Conservation (phyloP, 2,888 invertebrate species). For the Rhagophthalmus giganteus region DNA sequence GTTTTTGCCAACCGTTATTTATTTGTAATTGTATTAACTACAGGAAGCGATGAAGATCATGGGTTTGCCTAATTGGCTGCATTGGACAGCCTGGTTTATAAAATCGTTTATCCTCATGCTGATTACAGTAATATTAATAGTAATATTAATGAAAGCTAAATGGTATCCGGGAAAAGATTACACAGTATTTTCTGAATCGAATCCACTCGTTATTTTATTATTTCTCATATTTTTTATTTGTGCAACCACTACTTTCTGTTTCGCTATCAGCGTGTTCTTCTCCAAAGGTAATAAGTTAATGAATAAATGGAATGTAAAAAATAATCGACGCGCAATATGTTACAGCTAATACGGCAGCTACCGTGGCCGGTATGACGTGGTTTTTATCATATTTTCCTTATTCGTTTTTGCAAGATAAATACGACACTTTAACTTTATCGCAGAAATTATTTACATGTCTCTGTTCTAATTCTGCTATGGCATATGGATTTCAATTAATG, state of each 20-base stretch:
- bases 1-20: conserved; percentile 19
- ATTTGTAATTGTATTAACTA: no score
- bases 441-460: conserved; percentile 68
- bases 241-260: conserved; percentile 74
- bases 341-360: conserved; percentile 22
- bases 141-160: conserved; percentile 56
- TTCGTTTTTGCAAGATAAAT: conserved; percentile 64
- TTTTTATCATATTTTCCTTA: conserved; percentile 25
- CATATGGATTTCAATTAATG: conserved; percentile 74
- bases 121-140: conserved; percentile 61
- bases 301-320: conserved; percentile 2
- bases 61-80: conserved; percentile 81
- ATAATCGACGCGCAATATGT: no score
- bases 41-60: conserved; percentile 92
- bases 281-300: conserved; percentile 80
- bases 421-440: conserved; percentile 62
- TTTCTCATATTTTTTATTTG: conserved; percentile 72
- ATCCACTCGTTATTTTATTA: conserved; percentile 68
- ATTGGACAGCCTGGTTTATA: conserved; percentile 84
- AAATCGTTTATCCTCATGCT: conserved; percentile 70
- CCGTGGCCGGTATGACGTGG: conserved; percentile 21
- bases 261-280: conserved; percentile 79
- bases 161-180: conserved; percentile 52
- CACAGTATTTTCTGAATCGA: conserved; percentile 71
- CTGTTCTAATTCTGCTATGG: conserved; percentile 78